Evolutionary conservation across 1,140 invertebrate genomes (phyloP), one percentile per base, ranked within the genome.

Genomic region (Neuroterus valhalla): DNA sequence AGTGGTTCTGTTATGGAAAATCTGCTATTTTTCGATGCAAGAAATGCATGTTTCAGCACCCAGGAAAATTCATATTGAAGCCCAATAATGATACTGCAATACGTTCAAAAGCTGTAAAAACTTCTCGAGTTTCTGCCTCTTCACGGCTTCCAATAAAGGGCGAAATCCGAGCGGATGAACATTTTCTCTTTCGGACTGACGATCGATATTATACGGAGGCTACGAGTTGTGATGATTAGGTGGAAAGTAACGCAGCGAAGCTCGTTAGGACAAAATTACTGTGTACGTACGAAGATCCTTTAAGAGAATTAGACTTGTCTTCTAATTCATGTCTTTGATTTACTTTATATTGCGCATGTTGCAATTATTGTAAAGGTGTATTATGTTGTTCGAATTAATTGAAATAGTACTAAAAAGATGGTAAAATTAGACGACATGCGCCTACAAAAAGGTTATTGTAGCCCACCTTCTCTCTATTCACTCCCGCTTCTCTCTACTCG

Each of bases 11-110:
- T 38, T n/a, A 62, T 62, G 23, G 55, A 62, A 62, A 62, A 62
- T 23, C 55, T 62, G 55, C 55, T 62, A 62, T 62, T 62, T 62
- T 62, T 38, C 52, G 23, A 62, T 0, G 26, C 23, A 62, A 15
- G 55, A 62, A 62, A 62, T 62, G 55, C 55, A 62, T 31, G 21
- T 62, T 62, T 62, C 55, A 62, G 55, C 55, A 62, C 55, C 55
- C 21, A 12, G 21, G 55, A 62, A 38, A 62, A 62, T 38, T 62
- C 55, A 62, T 38, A 62, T 62, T 38, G 55, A 38, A 31, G 55
- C 21, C 55, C 31, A 62, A 62, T 62, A 62, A 62, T 62, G 55
- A 62, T 62, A 62, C 55, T 62, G 55, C 3, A 55, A 15, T 38
- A 38, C 12, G 8, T 62, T 62, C 21, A 23, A 21, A 62, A 62